Conservation (phyloP, 2,797 vertebrate genomes). For the Babyrousa celebensis region DNA sequence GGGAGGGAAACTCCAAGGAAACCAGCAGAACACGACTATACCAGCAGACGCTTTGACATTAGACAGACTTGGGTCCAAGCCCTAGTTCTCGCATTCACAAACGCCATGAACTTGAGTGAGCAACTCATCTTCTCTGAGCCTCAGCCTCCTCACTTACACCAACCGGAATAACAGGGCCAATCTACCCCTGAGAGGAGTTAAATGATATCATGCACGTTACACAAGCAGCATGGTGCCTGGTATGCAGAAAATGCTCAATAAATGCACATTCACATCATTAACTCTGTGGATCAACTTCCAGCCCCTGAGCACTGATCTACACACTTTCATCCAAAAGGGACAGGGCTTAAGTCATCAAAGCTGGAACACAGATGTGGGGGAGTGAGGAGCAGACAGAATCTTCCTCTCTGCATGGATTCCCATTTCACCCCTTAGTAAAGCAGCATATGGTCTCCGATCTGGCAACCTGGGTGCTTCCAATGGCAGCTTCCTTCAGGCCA, state of each 20-base stretch:
- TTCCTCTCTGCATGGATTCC: neutral
- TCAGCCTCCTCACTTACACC: neutral
- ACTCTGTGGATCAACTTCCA: neutral
- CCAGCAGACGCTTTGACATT: neutral
- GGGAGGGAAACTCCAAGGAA: neutral
- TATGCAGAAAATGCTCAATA: neutral
- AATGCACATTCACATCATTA: neutral
- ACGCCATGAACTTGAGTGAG: neutral
- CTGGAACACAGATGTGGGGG: neutral
- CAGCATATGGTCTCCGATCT: neutral
- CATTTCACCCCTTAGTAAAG: neutral
- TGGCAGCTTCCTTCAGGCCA: neutral
- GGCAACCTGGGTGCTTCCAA: neutral
- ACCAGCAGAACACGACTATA: accelerated
- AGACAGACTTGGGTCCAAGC: neutral
- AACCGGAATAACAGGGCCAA: neutral
- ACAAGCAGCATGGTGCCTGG: accelerated
- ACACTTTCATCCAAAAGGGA: neutral
- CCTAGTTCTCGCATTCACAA: neutral
- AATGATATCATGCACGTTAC: neutral
- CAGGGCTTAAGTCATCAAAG: neutral
- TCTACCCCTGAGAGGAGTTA: neutral
- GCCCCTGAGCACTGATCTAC: neutral
- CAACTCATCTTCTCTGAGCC: neutral
- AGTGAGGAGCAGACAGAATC: neutral